Base-by-base conservation (phyloP, 2,797 vertebrate species). In the Enteromius radiatus region DNA sequence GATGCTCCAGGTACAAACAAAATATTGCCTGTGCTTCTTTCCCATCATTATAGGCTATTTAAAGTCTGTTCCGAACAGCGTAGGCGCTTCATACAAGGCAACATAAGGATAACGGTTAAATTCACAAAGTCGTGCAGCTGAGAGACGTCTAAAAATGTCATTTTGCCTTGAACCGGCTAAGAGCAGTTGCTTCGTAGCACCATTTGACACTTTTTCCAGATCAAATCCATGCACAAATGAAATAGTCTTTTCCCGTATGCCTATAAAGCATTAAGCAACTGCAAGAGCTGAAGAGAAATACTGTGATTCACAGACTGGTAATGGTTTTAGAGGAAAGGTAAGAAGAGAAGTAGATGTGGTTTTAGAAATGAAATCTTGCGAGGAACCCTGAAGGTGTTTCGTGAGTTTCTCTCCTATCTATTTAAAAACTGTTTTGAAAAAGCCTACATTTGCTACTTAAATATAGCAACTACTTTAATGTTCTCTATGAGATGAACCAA, bases 71-170 rank as follows among this genome's bases (percentile, higher is more conserved):
- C 38, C 17, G 11, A 81, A 36, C 14, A 56, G 4, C n/a, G 41
- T 63, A 4, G 14, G 15, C 2, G 33, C 31, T 56, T 41, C 56
- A 65, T 74, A 47, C 4, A 49, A 71, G 41, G 38, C 17, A 38
- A 41, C 61, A 75, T 36, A 81, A 81, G 56, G 41, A 81, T 64
- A 65, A 81, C 8, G 4, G 31, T 61, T 63, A 74, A 63, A 52
- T 64, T 64, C 45, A 61, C 21, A 45, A 80, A 54, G 59, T 64
- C 65, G 6, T 65, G 15, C 3, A 21, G 28, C 69, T 41, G 31
- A 74, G 31, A 36, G 5, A 74, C 36, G 28, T 63, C 21, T 64
- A 23, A 38, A 80, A 73, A 73, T 61, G 0, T 63, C 0, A 63
- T 71, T 80, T 71, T 73, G 68, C 61, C 17, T 47, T 28, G 36